These are phyloP conservation scores for Halcyon chelicuti DNA, from an alignment of 2,797 vertebrate species.

Conservation along the genomic window DNA sequence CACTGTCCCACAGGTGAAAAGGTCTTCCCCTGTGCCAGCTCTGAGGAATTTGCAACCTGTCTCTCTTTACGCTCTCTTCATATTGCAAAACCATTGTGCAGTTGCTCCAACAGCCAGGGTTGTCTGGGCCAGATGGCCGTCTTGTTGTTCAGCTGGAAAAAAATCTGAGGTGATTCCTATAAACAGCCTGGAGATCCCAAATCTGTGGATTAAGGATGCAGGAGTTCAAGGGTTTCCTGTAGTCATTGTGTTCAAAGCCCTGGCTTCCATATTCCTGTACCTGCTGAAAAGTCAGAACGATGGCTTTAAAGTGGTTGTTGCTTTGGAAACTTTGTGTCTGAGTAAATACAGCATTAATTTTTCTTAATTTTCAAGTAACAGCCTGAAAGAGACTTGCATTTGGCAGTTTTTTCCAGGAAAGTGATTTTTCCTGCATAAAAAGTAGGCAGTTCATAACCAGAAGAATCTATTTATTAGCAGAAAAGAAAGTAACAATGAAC, in stretches of 20 bases:
- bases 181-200: background rate
- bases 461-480: constrained; percentile 10
- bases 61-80: background rate
- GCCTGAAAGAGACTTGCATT: background rate
- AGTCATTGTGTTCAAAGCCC: background rate
- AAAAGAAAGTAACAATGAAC: background rate
- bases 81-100: background rate
- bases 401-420: background rate
- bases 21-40: background rate
- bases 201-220: background rate
- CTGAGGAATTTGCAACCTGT: background rate
- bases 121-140: background rate
- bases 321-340: background rate
- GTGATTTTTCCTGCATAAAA: background rate
- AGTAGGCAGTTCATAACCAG: background rate
- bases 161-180: background rate
- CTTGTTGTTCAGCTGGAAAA: background rate
- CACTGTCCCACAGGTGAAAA: background rate
- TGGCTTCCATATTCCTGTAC: background rate
- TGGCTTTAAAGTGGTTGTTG: background rate
- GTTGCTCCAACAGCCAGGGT: background rate
- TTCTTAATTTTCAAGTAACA: background rate
- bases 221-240: background rate
- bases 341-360: background rate
- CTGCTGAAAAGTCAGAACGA: background rate